phyloP scores from a whole-genome alignment of 2,797 vertebrate species.

The Coreius guichenoti region DNA sequence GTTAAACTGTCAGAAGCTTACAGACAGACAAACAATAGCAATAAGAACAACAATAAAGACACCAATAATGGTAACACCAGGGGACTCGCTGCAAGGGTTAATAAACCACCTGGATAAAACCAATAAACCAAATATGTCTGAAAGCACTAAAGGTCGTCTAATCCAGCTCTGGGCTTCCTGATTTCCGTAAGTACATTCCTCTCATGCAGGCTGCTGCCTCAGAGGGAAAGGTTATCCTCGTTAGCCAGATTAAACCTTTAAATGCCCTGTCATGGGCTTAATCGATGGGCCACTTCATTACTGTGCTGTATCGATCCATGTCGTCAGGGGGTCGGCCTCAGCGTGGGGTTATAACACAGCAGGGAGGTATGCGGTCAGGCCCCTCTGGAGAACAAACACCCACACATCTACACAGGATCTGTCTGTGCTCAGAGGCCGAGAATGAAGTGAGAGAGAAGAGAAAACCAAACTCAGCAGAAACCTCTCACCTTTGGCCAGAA shows the following conservation, averaged over 20 bases:
- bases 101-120: slow-evolving; percentile 19
- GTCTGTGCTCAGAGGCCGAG: background rate
- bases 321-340: slow-evolving; percentile 56
- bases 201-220: slow-evolving; percentile 66
- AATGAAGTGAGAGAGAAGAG: background rate
- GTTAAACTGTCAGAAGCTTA: background rate
- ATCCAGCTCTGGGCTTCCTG: slow-evolving; percentile 30
- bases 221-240: slow-evolving; percentile 79
- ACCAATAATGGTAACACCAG: background rate
- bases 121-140: no score
- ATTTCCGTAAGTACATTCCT: slow-evolving; percentile 47
- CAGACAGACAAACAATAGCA: slow-evolving; percentile 32
- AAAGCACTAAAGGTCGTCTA: slow-evolving; percentile 29
- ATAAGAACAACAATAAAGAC: slow-evolving; percentile 20
- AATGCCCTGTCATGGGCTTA: slow-evolving; percentile 79
- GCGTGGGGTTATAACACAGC: slow-evolving; percentile 56
- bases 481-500: slow-evolving; percentile 16
- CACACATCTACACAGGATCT: slow-evolving; percentile 52
- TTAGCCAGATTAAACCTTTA: slow-evolving; percentile 85
- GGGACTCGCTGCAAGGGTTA: slow-evolving; percentile 4
- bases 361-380: slow-evolving; percentile 61
- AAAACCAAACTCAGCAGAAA: slow-evolving; percentile 35
- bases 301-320: slow-evolving; percentile 80
- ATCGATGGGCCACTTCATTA: slow-evolving; percentile 83
- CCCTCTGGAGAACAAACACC: slow-evolving; percentile 64